Percentiles rank a stretch among this genome's conserved stretches.
Evolutionary conservation across 2,113 vertebrate species (phyloP).

Genomic region (Maccullochella peelii): DNA sequence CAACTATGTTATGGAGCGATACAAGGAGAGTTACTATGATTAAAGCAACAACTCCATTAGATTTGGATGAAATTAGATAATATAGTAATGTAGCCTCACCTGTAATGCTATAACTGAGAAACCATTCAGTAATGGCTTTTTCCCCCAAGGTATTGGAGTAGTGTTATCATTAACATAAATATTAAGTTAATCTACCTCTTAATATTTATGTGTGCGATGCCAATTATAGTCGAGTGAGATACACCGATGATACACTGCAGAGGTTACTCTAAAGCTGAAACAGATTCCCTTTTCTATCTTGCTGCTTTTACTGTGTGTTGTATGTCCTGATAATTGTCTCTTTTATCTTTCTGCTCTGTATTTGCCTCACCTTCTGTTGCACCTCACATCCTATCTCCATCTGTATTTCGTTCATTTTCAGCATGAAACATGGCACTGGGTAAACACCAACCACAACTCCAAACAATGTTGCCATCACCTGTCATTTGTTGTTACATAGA

Average conservation of each 20-base stretch:
- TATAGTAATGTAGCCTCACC: background rate
- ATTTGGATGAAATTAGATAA: slow-evolving; percentile 44
- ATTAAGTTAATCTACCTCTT: slow-evolving; percentile 1
- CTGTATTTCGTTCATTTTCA: slow-evolving; percentile 35
- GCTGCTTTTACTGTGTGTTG: background rate
- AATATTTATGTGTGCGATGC: slow-evolving; percentile 1
- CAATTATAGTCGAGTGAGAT: slow-evolving; percentile 11
- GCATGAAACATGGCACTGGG: no score
- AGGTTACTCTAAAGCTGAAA: background rate
- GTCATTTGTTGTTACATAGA: background rate
- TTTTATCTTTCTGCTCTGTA: slow-evolving; percentile 5
- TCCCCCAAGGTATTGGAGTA: background rate
- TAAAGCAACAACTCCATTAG: slow-evolving; percentile 21
- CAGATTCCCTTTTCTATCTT: background rate
- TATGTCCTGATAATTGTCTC: slow-evolving; percentile 11
- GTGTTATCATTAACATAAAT: slow-evolving; percentile 1
- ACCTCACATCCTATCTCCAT: slow-evolving; percentile 10
- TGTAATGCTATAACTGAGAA: background rate
- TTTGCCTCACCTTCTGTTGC: slow-evolving; percentile 22
- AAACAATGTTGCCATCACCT: background rate
- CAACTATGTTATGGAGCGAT: slow-evolving; percentile 24
- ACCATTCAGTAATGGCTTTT: background rate
- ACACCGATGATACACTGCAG: slow-evolving; percentile 2
- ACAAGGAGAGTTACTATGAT: slow-evolving; percentile 3
- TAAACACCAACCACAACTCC: background rate